Percentiles rank a stretch among this genome's conserved stretches.
Evolutionary conservation across 2,888 invertebrate genomes (phyloP).

Genomic region (Calameuta idolon): DNA sequence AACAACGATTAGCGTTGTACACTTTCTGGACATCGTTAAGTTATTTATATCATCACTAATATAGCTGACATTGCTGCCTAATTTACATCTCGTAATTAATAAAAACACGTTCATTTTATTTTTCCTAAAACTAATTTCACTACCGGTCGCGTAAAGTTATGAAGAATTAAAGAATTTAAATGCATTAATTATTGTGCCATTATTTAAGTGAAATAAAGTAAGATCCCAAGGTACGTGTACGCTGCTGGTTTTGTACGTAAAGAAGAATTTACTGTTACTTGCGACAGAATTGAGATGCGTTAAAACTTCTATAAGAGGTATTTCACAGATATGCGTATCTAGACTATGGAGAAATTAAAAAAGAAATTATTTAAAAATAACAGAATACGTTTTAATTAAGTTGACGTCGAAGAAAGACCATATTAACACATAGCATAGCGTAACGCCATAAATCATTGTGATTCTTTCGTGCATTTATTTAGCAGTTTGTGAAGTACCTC

Average conservation of each 20-base stretch:
- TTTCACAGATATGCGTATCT: background rate
- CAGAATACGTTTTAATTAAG: background rate
- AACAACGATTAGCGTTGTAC: background rate
- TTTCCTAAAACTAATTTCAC: background rate
- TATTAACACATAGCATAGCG: background rate
- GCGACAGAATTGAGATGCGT: background rate
- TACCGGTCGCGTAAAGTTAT: background rate
- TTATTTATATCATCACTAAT: conserved; percentile 20
- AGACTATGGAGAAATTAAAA: background rate
- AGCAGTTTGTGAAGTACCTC: background rate
- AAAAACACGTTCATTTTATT: background rate
- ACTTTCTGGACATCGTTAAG: conserved; percentile 8
- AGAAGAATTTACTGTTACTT: background rate
- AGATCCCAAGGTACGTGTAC: conserved; percentile 8
- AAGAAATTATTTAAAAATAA: background rate
- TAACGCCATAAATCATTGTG: background rate
- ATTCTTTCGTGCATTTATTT: background rate
- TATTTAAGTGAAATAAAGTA: conserved; percentile 14
- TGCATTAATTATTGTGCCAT: conserved; percentile 24
- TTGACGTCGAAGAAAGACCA: background rate
- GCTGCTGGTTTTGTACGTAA: background rate
- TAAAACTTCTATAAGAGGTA: background rate
- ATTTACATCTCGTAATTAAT: background rate
- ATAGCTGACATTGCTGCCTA: conserved; percentile 6
- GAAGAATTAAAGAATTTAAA: background rate